Base-by-base conservation (phyloP, 2,797 vertebrate genomes). In the Falco peregrinus region DNA sequence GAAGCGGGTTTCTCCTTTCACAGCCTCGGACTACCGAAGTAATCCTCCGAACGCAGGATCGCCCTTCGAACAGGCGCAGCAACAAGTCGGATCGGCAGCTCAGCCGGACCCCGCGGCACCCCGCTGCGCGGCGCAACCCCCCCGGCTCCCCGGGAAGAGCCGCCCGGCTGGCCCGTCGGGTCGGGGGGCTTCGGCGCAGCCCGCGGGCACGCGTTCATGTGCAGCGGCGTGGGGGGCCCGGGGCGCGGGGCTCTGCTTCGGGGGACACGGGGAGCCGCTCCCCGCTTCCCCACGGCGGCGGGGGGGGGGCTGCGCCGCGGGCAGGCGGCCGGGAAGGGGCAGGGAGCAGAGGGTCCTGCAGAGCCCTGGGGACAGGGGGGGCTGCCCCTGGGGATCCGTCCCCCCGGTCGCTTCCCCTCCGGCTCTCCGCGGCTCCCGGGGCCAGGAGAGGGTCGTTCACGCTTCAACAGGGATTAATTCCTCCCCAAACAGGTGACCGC, bases 161-260 rank as follows among this genome's bases (percentile, higher is more conserved):
- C 39, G 39, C 39, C 39, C 39, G 39, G 39, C 39, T 39, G 39
- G 39, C 39, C 39, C 39, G 39, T 39, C 39, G 39, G 41, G 37
- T 4, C 48, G 20, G 5, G 47, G 19, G 43, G 2, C 20, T 48
- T 29, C 33, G 2, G 53, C 2, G 37, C 53, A 4, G 39, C 26
- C 26, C 43, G 9, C 60, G 6, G 69, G 20, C 41, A 29, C 0
- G 10, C 14, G 2, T n/a, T 48, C 39, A 39, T 13, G 39, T 6
- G 48, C 53, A 18, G 59, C 6, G 7, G 26, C 10, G 9, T 9
- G 65, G 22, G 53, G 7, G 2, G 3, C 26, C 3, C 10, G 5
- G 3, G 11, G 17, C 64, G 50, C 1, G 3, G 10, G 1, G 4
- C 45, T n/a, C 11, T 21, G 3, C n/a, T 64, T 43, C 10, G 6